Base-by-base conservation (phyloP, 2,888 invertebrate species). In the Sphinx pinastri region DNA sequence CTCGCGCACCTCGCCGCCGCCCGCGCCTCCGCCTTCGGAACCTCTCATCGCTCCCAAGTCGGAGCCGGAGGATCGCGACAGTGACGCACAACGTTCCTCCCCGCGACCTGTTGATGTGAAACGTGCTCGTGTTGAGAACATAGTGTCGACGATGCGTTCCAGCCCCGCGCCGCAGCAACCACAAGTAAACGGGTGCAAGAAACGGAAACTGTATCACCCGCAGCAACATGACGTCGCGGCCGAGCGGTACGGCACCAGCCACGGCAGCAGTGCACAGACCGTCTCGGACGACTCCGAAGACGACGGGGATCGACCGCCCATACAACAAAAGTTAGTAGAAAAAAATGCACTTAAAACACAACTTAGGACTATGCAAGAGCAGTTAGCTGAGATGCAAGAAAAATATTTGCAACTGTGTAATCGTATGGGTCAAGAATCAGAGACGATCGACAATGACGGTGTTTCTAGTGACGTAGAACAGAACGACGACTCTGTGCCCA, bases 181-280 rank as follows among this genome's bases (percentile, higher is more conserved):
- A 0, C 96, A 97, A 88, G 97, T 97, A 78, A 98, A 98, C 91
- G 98, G 98, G 67, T 98, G 98, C 92, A 98, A 98, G 90, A 99
- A 99, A 91, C 96, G 99, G 67, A 99, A 99, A 91, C 95, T 99
- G 49, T 99, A 99, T 87, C 98, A 98, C 84, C 99, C 99, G 13
- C 98, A 98, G 89, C 99, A 99, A 85, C 98, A 98, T 89, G 97
- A 97, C 84, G 95, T 95, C 70, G 95, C 95, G 47, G 95, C 95
- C 78, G 96, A 96, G 78, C 91, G 96, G n/a, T 93, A 93, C 78
- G 91, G 91, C 55, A 87, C 88, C 76, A 91, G 95, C 91, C 85
- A 95, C 90, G 76, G 88, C 75, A 90, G 92, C 82, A 91, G 91
- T 75, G 91, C 88, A 38, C 92, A 90, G 71, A 92, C 93, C 51